phyloP scores from a whole-genome alignment of 2,113 vertebrate species.

The Poecile atricapillus region DNA sequence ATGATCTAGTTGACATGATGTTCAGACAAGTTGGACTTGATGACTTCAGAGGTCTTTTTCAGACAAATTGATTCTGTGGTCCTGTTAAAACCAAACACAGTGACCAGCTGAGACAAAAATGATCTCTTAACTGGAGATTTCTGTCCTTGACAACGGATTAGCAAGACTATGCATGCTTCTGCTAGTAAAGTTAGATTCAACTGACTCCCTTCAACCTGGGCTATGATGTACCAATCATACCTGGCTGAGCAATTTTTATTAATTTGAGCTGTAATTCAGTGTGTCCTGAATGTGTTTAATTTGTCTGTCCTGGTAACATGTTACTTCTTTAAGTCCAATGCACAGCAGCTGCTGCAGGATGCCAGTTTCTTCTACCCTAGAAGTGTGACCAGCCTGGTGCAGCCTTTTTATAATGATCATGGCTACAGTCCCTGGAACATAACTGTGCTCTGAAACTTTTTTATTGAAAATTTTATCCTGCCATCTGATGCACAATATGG shows the following conservation, averaged over 20 bases:
- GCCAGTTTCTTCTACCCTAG: neutral
- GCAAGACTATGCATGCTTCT: neutral
- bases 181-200: neutral
- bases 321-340: neutral
- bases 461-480: constrained; percentile 40
- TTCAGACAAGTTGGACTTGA: neutral
- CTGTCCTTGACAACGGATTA: neutral
- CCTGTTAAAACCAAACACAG: neutral
- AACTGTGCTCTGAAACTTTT: constrained; percentile 27
- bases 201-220: neutral
- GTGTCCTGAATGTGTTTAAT: neutral
- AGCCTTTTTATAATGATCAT: constrained; percentile 32
- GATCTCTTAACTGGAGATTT: neutral
- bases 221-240: neutral
- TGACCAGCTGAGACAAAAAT: neutral
- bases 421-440: constrained; percentile 55
- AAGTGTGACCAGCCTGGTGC: neutral
- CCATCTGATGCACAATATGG: constrained; percentile 62
- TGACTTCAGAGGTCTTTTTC: neutral
- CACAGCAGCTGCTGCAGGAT: neutral
- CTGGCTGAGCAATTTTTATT: neutral
- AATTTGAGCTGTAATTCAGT: neutral
- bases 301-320: neutral
- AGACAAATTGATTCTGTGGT: neutral
- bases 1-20: too few species aligned